These are phyloP conservation scores for Microtus ochrogaster DNA, from an alignment of 2,113 vertebrate species.

Conservation along the genomic window DNA sequence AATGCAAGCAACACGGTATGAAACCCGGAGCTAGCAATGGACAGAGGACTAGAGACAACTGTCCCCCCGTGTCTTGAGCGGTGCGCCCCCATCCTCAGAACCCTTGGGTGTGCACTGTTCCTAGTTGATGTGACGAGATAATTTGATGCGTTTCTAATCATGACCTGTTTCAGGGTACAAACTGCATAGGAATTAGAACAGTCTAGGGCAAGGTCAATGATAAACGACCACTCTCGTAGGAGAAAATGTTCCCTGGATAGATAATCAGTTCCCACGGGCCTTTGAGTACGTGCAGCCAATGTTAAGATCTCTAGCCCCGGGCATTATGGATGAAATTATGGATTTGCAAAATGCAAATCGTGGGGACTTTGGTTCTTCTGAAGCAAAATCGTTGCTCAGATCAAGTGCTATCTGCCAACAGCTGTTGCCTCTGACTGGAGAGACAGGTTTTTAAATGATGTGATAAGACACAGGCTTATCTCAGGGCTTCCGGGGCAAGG, in stretches of 20 bases:
- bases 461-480: constrained; percentile 59
- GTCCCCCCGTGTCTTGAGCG: background rate
- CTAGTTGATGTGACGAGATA: background rate
- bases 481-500: background rate
- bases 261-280: background rate
- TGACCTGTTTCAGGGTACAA: background rate
- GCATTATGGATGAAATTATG: background rate
- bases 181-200: constrained; percentile 3
- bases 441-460: constrained; percentile 34
- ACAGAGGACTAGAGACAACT: background rate
- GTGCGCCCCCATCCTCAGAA: background rate
- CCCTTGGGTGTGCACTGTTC: background rate
- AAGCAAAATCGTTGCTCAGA: background rate
- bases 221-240: background rate
- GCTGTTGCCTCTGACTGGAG: background rate
- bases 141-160: constrained; percentile 1
- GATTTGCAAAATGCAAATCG: background rate
- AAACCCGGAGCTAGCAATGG: background rate
- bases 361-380: background rate
- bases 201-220: background rate
- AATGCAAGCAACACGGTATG: background rate
- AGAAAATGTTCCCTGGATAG: background rate
- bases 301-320: background rate
- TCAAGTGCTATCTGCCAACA: background rate
- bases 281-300: background rate